Percentiles rank a stretch among this genome's conserved stretches.
These are phyloP conservation scores for Ceryle rudis DNA, from an alignment of 2,797 vertebrate species.

Conservation along the genomic window DNA sequence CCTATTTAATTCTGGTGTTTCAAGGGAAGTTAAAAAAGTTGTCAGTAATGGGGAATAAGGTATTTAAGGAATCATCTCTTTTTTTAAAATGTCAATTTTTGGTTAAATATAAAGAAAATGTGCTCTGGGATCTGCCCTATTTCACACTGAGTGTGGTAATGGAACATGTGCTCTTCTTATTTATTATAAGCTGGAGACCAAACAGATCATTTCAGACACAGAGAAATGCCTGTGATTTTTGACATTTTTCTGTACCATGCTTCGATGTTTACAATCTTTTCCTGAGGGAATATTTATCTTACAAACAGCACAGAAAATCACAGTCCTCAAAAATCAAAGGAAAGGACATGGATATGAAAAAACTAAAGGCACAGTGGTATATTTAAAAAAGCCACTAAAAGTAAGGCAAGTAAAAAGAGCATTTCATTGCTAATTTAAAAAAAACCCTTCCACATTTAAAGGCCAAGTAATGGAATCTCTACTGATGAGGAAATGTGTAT, in stretches of 20 bases:
- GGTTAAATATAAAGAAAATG: background rate
- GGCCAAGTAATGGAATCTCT: slow-evolving; percentile 13
- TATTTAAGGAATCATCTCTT: background rate
- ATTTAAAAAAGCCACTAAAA: background rate
- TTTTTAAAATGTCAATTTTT: slow-evolving; percentile 11
- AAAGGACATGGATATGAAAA: background rate
- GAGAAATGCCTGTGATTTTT: background rate
- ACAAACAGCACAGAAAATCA: slow-evolving; percentile 28
- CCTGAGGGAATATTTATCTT: background rate
- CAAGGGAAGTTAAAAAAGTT: background rate
- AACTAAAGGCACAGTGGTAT: background rate
- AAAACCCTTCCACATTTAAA: slow-evolving; percentile 8
- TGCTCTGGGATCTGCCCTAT: background rate
- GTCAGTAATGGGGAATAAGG: background rate
- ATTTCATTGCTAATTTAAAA: slow-evolving; percentile 53
- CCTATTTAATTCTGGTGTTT: background rate
- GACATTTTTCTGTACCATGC: slow-evolving; percentile 6
- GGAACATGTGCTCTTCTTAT: background rate
- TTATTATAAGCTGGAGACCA: slow-evolving; percentile 11
- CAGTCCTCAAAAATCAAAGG: slow-evolving; percentile 7
- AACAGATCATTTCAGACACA: background rate
- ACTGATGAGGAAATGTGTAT: slow-evolving; percentile 29
- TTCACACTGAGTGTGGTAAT: background rate
- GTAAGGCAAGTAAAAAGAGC: slow-evolving; percentile 34
- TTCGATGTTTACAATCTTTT: background rate